Base-by-base conservation (phyloP, 2,797 vertebrate genomes). In the Fratercula arctica region DNA sequence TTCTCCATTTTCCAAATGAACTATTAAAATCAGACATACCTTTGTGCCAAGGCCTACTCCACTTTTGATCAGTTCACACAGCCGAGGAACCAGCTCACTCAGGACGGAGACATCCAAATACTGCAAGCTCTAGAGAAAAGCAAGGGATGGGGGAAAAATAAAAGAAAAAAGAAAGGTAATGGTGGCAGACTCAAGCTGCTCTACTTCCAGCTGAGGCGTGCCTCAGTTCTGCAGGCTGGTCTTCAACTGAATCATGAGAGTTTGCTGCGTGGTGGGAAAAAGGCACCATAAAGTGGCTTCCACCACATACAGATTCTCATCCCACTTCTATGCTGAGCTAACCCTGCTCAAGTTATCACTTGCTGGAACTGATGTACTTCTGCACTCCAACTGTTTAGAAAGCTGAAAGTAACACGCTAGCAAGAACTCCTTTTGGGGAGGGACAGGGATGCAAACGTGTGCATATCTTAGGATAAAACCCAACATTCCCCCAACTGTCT, bases 11-110 rank as follows among this genome's bases (percentile, higher is more conserved):
- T 63, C 66, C 66, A 68, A 69, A 54, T 3, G 6, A 76, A 28
- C 37, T 41, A 21, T 9, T 81, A 75, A 80, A 92, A 82, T 31
- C 39, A 76, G 57, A 39, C 69, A 7, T 98, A 99, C 99, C 99
- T 99, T 99, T 50, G 99, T 99, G 87, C 99, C 99, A 82, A 99
- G 98, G 61, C 99, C 99, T 16, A 99, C 98, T 94, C 99, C 99
- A 95, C 99, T 99, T 98, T 98, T 99, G 39, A 99, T 98, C 89
- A 99, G 98, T 72, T 99, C 99, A 97, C 99, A 99, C 43, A 99
- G 98, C 46, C 98, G 98, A 85, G 99, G 99, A 93, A 99, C 98
- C 89, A 99, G 98, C 78, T 99, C 99, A 56, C 98, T 98, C 15
- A 99, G 98, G 79, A 99, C 99, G 1, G 98, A 99, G 21, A 99